These are phyloP conservation scores for Oncorhynchus gorbuscha DNA, from an alignment of 2,113 vertebrate genomes.

Conservation along the genomic window DNA sequence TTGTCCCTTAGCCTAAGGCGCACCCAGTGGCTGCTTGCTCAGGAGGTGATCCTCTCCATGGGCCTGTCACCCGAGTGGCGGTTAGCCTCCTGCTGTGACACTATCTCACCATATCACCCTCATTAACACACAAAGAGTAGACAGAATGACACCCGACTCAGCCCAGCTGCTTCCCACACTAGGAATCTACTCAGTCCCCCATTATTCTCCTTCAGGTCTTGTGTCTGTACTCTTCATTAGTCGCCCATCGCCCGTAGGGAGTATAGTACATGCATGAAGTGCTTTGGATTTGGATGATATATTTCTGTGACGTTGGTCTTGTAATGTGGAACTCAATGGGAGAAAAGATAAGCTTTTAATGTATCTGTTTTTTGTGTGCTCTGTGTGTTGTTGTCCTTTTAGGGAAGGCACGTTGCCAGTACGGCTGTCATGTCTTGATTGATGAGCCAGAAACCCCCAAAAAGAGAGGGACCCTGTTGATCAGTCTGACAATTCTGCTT, in stretches of 20 bases:
- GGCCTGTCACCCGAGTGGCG: conserved; percentile 36
- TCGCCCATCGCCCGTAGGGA: not conserved
- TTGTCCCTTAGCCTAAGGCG: conserved; percentile 32
- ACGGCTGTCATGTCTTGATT: no score
- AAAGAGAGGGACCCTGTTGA: no score
- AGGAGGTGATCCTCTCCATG: not conserved
- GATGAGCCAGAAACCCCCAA: no score
- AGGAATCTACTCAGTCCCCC: conserved; percentile 15
- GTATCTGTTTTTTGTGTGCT: no score
- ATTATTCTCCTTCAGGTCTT: no score
- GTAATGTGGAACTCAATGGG: conserved; percentile 52
- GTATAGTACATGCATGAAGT: not conserved
- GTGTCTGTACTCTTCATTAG: no score
- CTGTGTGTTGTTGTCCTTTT: no score
- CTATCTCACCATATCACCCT: conserved; percentile 50
- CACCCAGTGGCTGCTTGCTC: conserved; percentile 46
- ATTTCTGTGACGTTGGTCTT: conserved; percentile 58
- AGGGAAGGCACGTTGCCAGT: no score
- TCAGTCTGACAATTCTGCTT: no score
- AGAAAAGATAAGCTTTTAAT: conserved; percentile 3
- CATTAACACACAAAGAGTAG: conserved; percentile 70
- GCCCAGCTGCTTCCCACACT: conserved; percentile 36
- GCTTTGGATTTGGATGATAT: conserved; percentile 17
- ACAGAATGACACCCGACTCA: no score
- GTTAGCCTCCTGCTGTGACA: conserved; percentile 45